Conservation (phyloP, 2,113 vertebrate species). For the Pantherophis guttatus region DNA sequence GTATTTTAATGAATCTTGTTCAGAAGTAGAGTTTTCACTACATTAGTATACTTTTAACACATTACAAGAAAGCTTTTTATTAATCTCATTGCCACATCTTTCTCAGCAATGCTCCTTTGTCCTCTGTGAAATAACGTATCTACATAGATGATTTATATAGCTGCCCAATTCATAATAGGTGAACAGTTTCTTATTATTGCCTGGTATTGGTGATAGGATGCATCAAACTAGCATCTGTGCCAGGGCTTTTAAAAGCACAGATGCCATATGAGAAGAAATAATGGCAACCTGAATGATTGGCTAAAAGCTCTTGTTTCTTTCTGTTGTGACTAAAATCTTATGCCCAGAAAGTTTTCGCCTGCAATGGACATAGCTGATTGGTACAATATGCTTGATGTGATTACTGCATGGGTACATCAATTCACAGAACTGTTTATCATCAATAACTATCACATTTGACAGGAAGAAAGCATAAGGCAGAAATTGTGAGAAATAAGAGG, state of each 20-base stretch:
- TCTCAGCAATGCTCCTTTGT: neutral
- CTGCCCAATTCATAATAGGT: neutral
- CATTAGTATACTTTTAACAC: neutral
- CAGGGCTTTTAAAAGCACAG: neutral
- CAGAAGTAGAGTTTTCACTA: neutral
- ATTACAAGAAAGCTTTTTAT: neutral
- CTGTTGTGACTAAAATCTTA: neutral
- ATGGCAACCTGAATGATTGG: neutral
- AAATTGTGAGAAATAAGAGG: neutral
- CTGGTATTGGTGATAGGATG: neutral
- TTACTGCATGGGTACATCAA: neutral
- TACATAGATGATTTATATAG: neutral
- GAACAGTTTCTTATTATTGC: neutral
- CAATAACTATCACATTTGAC: neutral
- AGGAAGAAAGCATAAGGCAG: neutral
- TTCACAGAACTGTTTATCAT: neutral
- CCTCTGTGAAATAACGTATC: neutral
- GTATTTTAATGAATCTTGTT: neutral
- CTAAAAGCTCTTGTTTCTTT: neutral
- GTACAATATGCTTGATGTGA: neutral
- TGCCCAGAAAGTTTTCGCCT: neutral
- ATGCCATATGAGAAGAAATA: neutral
- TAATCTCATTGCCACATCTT: neutral
- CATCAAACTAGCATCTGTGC: neutral
- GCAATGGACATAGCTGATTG: neutral